phyloP scores from a whole-genome alignment of 2,797 vertebrate species.

The Brachyrhaphis roseni region DNA sequence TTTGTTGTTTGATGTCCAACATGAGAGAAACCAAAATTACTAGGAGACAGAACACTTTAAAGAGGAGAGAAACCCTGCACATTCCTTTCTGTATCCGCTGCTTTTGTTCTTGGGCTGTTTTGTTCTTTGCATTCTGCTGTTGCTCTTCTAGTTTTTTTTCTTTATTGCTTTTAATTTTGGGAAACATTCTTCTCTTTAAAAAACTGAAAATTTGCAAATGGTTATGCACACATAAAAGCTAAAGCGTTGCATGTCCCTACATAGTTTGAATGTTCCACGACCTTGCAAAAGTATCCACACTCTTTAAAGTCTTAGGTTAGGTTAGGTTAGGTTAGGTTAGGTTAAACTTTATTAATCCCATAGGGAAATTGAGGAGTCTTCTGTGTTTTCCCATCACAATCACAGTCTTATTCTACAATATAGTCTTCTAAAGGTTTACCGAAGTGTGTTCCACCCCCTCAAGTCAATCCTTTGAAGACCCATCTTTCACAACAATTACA shows the following conservation, averaged over 20 bases:
- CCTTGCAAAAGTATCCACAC: not conserved
- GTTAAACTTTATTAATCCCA: no score
- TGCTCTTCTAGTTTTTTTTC: slow-evolving; percentile 27
- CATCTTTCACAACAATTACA: not conserved
- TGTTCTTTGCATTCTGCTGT: slow-evolving; percentile 44
- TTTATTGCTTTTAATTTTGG: slow-evolving; percentile 31
- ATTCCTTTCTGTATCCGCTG: slow-evolving; percentile 66
- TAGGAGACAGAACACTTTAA: slow-evolving; percentile 75
- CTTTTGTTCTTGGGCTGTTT: slow-evolving; percentile 60
- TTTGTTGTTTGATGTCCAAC: slow-evolving; percentile 83
- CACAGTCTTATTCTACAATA: not conserved
- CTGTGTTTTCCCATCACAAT: not conserved
- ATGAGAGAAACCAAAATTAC: slow-evolving; percentile 87
- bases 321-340: no score
- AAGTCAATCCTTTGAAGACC: not conserved
- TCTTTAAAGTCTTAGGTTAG: no score
- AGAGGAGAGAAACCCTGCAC: slow-evolving; percentile 70
- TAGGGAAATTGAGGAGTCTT: no score
- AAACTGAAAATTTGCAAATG: slow-evolving; percentile 15
- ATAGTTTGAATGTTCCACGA: not conserved
- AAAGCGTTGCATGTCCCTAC: not conserved
- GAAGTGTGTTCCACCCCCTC: not conserved
- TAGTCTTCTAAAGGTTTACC: not conserved
- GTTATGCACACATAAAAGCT: not conserved
- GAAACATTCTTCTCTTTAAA: slow-evolving; percentile 32